Evolutionary conservation across 2,113 vertebrate genomes (phyloP).

Genomic region (Mustelus asterias): DNA sequence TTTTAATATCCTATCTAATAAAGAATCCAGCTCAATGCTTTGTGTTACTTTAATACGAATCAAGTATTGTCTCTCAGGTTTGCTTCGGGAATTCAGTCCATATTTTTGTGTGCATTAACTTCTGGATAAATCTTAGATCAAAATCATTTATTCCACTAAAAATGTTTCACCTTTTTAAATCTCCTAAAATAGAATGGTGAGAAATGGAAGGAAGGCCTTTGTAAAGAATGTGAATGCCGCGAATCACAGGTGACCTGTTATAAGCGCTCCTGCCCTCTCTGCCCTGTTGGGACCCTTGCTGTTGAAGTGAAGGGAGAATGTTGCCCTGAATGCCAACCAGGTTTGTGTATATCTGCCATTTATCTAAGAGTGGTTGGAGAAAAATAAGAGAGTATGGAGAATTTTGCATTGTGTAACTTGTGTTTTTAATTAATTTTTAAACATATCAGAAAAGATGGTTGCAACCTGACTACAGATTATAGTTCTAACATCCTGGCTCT

Average conservation of each 20-base stretch:
- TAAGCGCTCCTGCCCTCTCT: constrained; percentile 68
- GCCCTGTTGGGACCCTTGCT: constrained; percentile 61
- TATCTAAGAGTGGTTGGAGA: background rate
- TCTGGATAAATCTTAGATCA: background rate
- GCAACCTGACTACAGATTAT: background rate
- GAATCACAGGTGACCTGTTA: constrained; percentile 67
- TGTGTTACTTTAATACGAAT: background rate
- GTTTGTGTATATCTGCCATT: constrained; percentile 50
- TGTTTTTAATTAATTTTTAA: background rate
- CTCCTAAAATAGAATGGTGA: constrained; percentile 54
- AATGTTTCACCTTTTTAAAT: background rate
- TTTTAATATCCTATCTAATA: background rate
- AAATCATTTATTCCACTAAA: background rate
- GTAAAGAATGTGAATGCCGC: constrained; percentile 70
- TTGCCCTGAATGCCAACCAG: constrained; percentile 72
- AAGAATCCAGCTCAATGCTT: background rate
- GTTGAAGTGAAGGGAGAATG: constrained; percentile 54
- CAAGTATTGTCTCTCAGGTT: background rate
- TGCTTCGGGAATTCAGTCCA: background rate
- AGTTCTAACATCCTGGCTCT: background rate
- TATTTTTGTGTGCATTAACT: background rate
- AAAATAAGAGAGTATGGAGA: background rate
- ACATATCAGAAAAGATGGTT: background rate
- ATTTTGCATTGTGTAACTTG: background rate
- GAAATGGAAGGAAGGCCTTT: constrained; percentile 64